These are phyloP conservation scores for Meiosimyza platycephala DNA, from an alignment of 2,888 invertebrate species.

Conservation along the genomic window DNA sequence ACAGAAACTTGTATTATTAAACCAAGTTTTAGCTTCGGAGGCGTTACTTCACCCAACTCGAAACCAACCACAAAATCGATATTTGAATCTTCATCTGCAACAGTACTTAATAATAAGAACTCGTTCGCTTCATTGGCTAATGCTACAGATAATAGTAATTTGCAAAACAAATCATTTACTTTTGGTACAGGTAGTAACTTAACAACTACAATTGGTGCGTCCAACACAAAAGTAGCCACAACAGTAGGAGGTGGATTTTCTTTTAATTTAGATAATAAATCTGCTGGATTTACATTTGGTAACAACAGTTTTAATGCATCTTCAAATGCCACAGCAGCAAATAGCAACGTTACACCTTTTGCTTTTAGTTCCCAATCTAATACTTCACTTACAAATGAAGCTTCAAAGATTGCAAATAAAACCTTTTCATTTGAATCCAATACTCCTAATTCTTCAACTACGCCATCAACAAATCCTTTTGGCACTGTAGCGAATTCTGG, in stretches of 20 bases:
- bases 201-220: conserved; percentile 50
- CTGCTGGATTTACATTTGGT: conserved; percentile 51
- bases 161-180: conserved; percentile 47
- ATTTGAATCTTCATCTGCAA: conserved; percentile 22
- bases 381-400: neutral
- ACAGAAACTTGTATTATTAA: conserved; percentile 38
- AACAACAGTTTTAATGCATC: conserved; percentile 23
- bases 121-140: conserved; percentile 41
- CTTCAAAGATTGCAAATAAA: conserved; percentile 1
- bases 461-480: conserved; percentile 44
- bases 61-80: conserved; percentile 22
- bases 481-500: conserved; percentile 34
- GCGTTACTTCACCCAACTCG: conserved; percentile 21
- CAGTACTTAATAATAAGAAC: conserved; percentile 14
- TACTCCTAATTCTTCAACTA: conserved; percentile 1
- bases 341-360: conserved; percentile 3
- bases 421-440: conserved; percentile 9
- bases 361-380: conserved; percentile 15
- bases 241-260: conserved; percentile 49
- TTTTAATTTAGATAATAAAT: conserved; percentile 31
- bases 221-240: conserved; percentile 44
- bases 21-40: conserved; percentile 48
- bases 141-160: conserved; percentile 31
- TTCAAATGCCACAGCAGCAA: conserved; percentile 26
- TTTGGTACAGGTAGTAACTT: conserved; percentile 46